phyloP scores from a whole-genome alignment of 2,113 vertebrate species.

The Nymphicus hollandicus region DNA sequence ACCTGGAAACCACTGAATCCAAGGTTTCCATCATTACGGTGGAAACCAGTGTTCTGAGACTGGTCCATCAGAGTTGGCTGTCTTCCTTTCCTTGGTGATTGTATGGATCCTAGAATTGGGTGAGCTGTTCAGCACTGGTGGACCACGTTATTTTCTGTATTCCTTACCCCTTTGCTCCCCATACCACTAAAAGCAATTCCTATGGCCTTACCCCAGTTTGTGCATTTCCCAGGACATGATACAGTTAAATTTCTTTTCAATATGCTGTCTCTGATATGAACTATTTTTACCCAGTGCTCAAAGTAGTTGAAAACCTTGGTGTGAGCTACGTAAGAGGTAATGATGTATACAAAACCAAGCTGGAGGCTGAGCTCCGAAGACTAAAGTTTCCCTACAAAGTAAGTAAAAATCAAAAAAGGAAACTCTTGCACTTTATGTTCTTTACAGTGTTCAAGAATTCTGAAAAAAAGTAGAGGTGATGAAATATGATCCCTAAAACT shows the following conservation, averaged over 20 bases:
- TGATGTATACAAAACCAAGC: slow-evolving; percentile 74
- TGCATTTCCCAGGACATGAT: not conserved
- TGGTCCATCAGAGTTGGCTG: not conserved
- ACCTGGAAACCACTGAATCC: not conserved
- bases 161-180: not conserved
- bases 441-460: not conserved
- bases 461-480: not conserved
- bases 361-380: slow-evolving; percentile 71
- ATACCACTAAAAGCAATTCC: not conserved
- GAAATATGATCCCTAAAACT: not conserved
- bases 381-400: slow-evolving; percentile 84
- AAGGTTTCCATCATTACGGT: rapidly evolving
- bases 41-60: rapidly evolving
- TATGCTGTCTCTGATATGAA: not conserved
- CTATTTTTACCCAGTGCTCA: slow-evolving; percentile 80
- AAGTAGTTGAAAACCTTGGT: slow-evolving; percentile 88
- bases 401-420: slow-evolving; percentile 44
- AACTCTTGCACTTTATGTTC: not conserved
- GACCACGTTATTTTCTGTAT: rapidly evolving
- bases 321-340: slow-evolving; percentile 78
- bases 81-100: not conserved
- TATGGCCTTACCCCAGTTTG: not conserved
- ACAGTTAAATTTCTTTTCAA: not conserved
- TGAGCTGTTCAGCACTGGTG: not conserved
- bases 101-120: not conserved